A percentile compares a stretch with the other conserved stretches of the same genome.
These are phyloP conservation scores for Cichlasoma orientale DNA, from an alignment of 2,797 vertebrate genomes.

Conservation along the genomic window DNA sequence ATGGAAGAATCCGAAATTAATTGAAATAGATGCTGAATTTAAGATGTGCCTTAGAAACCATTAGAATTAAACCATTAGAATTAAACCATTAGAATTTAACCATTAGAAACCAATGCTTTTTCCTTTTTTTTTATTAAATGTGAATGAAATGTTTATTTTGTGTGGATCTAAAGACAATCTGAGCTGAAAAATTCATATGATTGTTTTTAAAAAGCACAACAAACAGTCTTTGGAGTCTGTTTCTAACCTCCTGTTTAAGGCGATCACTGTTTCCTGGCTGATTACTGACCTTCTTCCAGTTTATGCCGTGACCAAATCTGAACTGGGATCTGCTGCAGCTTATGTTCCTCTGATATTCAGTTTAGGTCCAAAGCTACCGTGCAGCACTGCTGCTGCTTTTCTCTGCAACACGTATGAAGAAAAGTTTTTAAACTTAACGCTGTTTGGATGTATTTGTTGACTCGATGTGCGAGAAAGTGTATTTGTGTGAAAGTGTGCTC, in stretches of 20 bases:
- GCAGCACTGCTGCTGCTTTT: accelerated
- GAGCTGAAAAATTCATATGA: neutral
- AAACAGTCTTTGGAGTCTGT: neutral
- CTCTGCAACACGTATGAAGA: neutral
- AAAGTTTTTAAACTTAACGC: neutral
- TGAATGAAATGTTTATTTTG: neutral
- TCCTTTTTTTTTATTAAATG: neutral
- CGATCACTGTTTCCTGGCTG: neutral
- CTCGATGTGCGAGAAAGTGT: neutral
- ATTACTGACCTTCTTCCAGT: neutral
- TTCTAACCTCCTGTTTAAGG: neutral
- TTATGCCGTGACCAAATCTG: neutral
- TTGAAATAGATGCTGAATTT: neutral
- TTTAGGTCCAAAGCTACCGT: neutral
- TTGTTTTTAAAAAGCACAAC: neutral
- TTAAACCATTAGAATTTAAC: too few relatives aligned
- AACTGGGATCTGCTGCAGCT: neutral
- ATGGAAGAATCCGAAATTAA: accelerated
- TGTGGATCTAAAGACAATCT: neutral
- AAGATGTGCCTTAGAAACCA: neutral
- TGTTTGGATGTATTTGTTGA: neutral
- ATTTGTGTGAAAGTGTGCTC: neutral
- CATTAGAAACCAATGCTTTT: accelerated
- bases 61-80: neutral
- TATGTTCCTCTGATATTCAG: neutral